Percentiles rank a stretch among this genome's conserved stretches.
Evolutionary conservation across 2,113 vertebrate species (phyloP).

Genomic region (Solenodon paradoxus): DNA sequence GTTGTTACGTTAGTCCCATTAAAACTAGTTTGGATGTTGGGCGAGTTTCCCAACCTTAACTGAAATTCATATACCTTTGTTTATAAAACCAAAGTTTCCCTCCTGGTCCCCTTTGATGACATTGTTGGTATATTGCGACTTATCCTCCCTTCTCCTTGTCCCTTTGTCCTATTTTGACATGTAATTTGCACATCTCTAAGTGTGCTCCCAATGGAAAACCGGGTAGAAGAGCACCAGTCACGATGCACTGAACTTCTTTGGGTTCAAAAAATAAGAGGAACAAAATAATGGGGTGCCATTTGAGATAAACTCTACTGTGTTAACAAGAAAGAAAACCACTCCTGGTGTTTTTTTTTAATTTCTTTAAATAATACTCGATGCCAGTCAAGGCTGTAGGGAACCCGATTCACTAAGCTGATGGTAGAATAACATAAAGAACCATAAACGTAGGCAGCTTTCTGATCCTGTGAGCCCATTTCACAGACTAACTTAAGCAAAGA

Average conservation of each 20-base stretch:
- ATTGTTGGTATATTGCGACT: neutral
- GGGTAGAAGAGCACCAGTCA: neutral
- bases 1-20: neutral
- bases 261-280: slow-evolving; percentile 15
- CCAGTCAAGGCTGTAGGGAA: neutral
- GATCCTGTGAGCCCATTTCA: neutral
- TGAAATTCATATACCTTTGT: slow-evolving; percentile 2
- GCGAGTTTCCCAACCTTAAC: neutral
- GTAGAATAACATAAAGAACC: neutral
- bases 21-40: neutral
- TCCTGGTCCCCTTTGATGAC: neutral
- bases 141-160: neutral
- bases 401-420: neutral
- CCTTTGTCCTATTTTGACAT: neutral
- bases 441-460: neutral
- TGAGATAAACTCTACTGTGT: neutral
- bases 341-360: neutral
- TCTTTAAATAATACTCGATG: slow-evolving; percentile 20
- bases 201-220: slow-evolving; percentile 20
- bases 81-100: neutral
- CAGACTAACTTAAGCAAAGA: slow-evolving; percentile 20
- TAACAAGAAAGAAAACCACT: neutral
- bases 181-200: neutral
- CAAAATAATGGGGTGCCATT: neutral
- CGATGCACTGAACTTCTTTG: neutral